A percentile compares a stretch with the other conserved stretches of the same genome.
Conservation (phyloP, 2,113 vertebrate genomes). For the Daboia siamensis region DNA sequence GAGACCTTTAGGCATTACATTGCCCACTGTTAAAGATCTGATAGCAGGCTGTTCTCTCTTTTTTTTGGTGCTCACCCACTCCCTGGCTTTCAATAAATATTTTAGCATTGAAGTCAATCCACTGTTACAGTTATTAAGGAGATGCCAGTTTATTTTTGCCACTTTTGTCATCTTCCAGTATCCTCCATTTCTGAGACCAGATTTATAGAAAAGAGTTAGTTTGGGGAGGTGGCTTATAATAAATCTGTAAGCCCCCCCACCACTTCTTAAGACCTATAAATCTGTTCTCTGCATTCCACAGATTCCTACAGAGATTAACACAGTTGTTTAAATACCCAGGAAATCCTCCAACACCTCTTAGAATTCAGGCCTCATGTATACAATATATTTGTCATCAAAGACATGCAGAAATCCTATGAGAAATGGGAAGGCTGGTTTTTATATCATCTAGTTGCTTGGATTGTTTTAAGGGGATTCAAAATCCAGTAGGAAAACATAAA, state of each 20-base stretch:
- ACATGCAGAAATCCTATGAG: slow-evolving; percentile 46
- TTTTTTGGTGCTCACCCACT: slow-evolving; percentile 26
- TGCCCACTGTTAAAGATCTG: slow-evolving; percentile 72
- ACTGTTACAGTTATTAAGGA: slow-evolving; percentile 56
- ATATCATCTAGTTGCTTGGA: slow-evolving; percentile 29
- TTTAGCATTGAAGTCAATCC: slow-evolving; percentile 54
- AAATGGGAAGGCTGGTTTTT: slow-evolving; percentile 51
- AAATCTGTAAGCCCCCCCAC: slow-evolving; percentile 59
- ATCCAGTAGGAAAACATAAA: slow-evolving; percentile 15
- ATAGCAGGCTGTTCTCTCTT: slow-evolving; percentile 42
- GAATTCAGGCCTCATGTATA: slow-evolving; percentile 51
- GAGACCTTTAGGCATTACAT: slow-evolving; percentile 73
- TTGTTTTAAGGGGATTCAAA: slow-evolving; percentile 54
- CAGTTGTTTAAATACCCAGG: slow-evolving; percentile 82
- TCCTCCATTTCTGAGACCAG: slow-evolving; percentile 60
- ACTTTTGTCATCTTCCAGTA: slow-evolving; percentile 60
- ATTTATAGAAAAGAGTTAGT: slow-evolving; percentile 65
- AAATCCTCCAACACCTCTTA: slow-evolving; percentile 71
- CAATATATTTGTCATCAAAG: slow-evolving; percentile 63
- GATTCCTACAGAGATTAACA: slow-evolving; percentile 76
- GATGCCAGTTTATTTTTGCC: slow-evolving; percentile 61
- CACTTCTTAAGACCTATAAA: slow-evolving; percentile 73
- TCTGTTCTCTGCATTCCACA: slow-evolving; percentile 75
- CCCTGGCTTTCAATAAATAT: slow-evolving; percentile 51
- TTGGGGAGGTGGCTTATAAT: slow-evolving; percentile 58